phyloP scores from a whole-genome alignment of 2,113 vertebrate species.

The Zapus hudsonius region DNA sequence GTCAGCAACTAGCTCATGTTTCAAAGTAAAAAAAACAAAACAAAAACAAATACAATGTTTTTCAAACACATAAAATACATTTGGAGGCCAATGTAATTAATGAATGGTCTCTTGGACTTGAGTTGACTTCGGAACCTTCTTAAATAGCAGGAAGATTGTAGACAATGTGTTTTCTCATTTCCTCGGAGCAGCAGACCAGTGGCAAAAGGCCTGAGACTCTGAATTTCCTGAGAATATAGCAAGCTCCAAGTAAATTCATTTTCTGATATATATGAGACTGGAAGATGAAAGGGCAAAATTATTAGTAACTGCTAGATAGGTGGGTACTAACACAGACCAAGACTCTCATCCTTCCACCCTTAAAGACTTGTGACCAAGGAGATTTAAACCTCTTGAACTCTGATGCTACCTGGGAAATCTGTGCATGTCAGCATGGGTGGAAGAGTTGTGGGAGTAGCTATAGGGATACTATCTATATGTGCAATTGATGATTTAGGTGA shows the following conservation, averaged over 20 bases:
- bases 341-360: neutral
- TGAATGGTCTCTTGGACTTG: neutral
- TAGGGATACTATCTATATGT: too few species aligned
- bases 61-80: neutral
- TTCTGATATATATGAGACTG: neutral
- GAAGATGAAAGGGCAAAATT: neutral
- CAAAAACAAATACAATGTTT: neutral
- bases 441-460: too few species aligned
- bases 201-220: neutral
- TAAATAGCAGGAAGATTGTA: neutral
- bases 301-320: neutral
- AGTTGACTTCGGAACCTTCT: neutral
- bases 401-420: neutral
- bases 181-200: neutral
- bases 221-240: neutral
- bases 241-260: neutral
- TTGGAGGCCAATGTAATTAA: neutral
- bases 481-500: neutral
- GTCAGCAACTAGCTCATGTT: neutral
- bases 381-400: slow-evolving; percentile 1
- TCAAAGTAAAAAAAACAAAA: neutral
- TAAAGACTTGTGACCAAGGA: neutral
- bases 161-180: neutral
- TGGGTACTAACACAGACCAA: neutral
- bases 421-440: neutral